Evolutionary conservation across 2,888 invertebrate species (phyloP), one percentile per base, ranked within the genome.

Genomic region (Eristalis arbustorum): DNA sequence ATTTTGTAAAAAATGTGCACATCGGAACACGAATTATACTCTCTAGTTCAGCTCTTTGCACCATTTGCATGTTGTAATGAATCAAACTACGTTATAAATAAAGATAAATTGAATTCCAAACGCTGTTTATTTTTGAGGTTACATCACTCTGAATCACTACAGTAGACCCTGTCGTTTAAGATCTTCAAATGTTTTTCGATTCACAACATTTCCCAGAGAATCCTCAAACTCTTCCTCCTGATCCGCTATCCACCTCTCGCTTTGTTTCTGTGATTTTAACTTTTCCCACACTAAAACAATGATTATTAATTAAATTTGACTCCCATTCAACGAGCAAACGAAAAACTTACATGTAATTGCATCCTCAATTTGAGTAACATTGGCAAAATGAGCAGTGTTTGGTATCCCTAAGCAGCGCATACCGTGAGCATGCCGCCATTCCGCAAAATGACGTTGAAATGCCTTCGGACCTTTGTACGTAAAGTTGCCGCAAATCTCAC

Each of bases 381-480:
- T 99, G 0, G 99, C 99, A 93, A 99, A 99, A 94, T 99, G 99
- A 0, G 99, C 99, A 0, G 99, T 99, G 93, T 99, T 99, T 0
- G 99, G 99, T 89, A 99, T 99, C 6, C 99, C 99, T 18, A 99
- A 94, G 92, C 99, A 99, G 25, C 99, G 94, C 99, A 99, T 99
- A 42, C 99, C 99, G 92, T 97, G 97, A 13, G 97, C 96, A 90
- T 97, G 97, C 28, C 96, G 93, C 97, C 97, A 97, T 91, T 97
- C 97, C 0, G 99, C 98, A 94, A 99, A 99, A 93, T 99, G 99
- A 66, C 99, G 95, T 92, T 99, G 99, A 93, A 99, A 99, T 23
- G 99, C 99, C 93, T 99, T 99, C 0, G 99, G 99, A 0, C 99
- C 99, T 91, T 97, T 98, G 93, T 99, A 99, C 0, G 98, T 98